Evolutionary conservation across 2,113 vertebrate genomes (phyloP), one percentile per base, ranked within the genome.

Genomic region (Neotragus moschatus): DNA sequence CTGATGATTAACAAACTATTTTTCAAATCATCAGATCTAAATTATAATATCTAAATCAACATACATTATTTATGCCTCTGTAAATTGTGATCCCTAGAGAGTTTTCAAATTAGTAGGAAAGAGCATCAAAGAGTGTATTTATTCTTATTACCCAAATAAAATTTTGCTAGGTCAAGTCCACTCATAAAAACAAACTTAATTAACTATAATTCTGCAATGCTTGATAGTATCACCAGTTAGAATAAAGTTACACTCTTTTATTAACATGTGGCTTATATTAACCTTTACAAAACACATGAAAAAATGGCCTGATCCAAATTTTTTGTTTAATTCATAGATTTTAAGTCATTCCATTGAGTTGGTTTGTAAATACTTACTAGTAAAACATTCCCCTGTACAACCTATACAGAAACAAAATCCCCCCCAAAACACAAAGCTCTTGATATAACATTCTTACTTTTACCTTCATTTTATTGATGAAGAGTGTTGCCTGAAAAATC

Each of bases 361-460:
- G 25, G 82, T 90, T 70, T 45, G 61, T 16, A 61, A 85, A 43
- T 70, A 86, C 58, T 94, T 70, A 84, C 19, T 30, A 11, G 80
- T 43, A 28, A 93, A 88, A 36, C 4, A 30, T 5, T 7, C 45
- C 12, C 36, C 7, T 15, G 14, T 49, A 88, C 43, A 33, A 94
- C 3, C 58, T 75, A 92, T 19, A 8, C 55, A 87, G 23, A 90
- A 92, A 93, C 14, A 79, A 23, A 70, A 70, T 70, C 9, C n/a
- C n/a, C n/a, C n/a, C 0, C 0, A 36, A 70, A 36, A 70, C 10
- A 2, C 39, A 56, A 0, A 66, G 1, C 21, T 51, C 25, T 36
- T 82, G 13, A 89, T n/a, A 3, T 55, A 60, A 92, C 3, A 45
- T 56, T 30, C 19, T 3, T 26, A 19, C 0, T 51, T 33, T 26